Evolutionary conservation across 2,797 vertebrate genomes (phyloP), one percentile per base, ranked within the genome.

Genomic region (Rachycentron canadum): DNA sequence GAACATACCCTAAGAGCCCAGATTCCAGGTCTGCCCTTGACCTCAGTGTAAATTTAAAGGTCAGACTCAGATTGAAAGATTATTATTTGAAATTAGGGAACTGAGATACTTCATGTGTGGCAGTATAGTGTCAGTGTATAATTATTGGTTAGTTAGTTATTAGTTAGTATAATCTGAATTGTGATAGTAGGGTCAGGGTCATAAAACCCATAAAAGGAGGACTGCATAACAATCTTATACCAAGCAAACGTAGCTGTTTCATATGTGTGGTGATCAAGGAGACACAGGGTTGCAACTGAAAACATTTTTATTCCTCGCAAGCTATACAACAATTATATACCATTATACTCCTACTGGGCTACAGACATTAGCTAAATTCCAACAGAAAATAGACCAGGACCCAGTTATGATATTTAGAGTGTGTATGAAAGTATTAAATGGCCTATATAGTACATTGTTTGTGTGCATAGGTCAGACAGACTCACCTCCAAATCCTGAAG

Each of bases 401-500:
- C 10, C 21, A 41, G 19, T 13, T 59, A 13, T 40, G 4, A 65
- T 53, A 36, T 36, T 30, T 16, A 38, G 11, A 36, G n/a, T 30
- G 3, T 30, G 25, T 21, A 6, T 62, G 28, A 43, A 19, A 34
- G 12, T 16, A 14, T 28, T 4, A 53, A 60, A 26, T 13, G 26
- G 14, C 49, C 49, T 8, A 10, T 49, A 49, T 4, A 43, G 45
- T 49, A 19, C 7, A 7, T n/a, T n/a, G 21, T 49, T 49, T 49
- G 45, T n/a, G 49, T 52, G 23, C 45, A 23, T n/a, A 21, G 9
- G 21, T 49, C 45, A 52, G 49, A 52, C 26, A 36, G 30, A 50
- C 63, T 63, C 70, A 74, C 70, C 41, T 58, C 36, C 25, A 65
- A 8, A 30, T 70, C 59, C 14, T 47, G 23, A 7, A 62, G 1